Evolutionary conservation across 2,797 vertebrate genomes (phyloP).

Genomic region (Sebastes goodei): DNA sequence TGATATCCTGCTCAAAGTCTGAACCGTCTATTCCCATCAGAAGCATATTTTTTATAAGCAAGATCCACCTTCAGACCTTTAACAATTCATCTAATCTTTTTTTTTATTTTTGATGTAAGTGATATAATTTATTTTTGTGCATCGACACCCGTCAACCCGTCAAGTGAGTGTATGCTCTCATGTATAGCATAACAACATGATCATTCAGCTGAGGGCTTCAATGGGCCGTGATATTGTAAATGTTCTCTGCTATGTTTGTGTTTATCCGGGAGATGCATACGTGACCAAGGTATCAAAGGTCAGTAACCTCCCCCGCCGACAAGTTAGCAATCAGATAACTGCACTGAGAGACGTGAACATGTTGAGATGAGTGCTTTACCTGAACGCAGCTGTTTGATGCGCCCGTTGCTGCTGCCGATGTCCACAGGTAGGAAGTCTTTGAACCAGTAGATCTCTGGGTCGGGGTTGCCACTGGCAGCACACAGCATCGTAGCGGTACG

Average conservation of each 20-base stretch:
- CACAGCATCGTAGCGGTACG: slow-evolving; percentile 97
- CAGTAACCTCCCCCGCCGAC: background rate
- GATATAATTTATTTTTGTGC: background rate
- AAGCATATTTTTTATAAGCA: background rate
- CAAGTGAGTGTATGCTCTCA: background rate
- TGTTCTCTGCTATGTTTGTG: background rate
- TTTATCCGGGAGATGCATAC: background rate
- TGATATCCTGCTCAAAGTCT: background rate
- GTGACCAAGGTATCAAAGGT: background rate
- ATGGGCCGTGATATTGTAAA: background rate
- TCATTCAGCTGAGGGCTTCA: background rate
- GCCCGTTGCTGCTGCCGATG: slow-evolving; percentile 89
- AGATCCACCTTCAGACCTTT: background rate
- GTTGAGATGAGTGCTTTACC: slow-evolving; percentile 79
- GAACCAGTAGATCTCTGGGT: slow-evolving; percentile 98
- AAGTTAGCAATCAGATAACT: background rate
- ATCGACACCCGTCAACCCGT: background rate
- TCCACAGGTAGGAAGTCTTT: slow-evolving; percentile 98
- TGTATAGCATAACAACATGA: background rate
- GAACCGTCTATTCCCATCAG: background rate
- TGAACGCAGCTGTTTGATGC: slow-evolving; percentile 97
- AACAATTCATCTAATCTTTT: background rate
- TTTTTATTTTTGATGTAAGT: background rate
- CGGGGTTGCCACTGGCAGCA: slow-evolving; percentile 94
- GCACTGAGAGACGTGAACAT: background rate